A percentile compares a stretch with the other conserved stretches of the same genome.
phyloP scores from a whole-genome alignment of 2,797 vertebrate genomes.

The Gallinago solitaria region DNA sequence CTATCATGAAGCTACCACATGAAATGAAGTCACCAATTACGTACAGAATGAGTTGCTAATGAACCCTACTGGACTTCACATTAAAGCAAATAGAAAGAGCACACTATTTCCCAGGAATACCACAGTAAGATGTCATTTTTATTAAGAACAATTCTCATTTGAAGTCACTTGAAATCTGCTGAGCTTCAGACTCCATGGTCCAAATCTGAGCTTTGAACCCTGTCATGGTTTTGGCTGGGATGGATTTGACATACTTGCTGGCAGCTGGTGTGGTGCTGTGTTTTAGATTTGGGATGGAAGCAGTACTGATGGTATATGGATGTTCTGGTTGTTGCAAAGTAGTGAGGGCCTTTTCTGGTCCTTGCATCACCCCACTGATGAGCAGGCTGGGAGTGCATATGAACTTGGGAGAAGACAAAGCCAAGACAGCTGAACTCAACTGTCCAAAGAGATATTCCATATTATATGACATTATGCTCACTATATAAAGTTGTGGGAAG shows the following conservation, averaged over 20 bases:
- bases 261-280: neutral
- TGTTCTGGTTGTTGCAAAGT: neutral
- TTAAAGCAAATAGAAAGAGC: neutral
- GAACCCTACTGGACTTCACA: neutral
- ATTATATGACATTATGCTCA: neutral
- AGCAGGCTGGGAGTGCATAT: neutral
- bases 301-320: neutral
- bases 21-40: neutral
- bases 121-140: neutral
- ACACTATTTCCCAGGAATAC: neutral
- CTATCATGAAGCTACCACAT: neutral
- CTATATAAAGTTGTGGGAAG: neutral
- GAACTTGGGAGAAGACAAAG: neutral
- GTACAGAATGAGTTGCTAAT: neutral
- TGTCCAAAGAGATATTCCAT: neutral
- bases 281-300: neutral
- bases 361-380: neutral
- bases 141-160: neutral
- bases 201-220: neutral
- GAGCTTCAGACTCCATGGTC: neutral
- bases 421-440: neutral
- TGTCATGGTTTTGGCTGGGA: neutral
- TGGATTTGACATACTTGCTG: neutral
- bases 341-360: neutral
- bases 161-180: neutral